Base-by-base conservation (phyloP, 2,888 invertebrate species). In the Eupithecia insigniata region DNA sequence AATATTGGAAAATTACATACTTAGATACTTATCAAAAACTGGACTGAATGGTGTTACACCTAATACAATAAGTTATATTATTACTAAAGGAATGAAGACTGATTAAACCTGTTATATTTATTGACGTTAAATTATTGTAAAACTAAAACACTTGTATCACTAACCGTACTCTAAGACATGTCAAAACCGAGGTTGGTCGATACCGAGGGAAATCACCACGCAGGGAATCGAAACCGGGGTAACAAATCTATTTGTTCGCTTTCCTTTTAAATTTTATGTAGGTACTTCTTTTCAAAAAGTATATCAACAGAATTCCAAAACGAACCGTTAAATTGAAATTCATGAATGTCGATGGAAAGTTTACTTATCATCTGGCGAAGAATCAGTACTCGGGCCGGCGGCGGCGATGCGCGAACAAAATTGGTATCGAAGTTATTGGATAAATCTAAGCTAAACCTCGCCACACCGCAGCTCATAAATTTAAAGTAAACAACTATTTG, bases 331-430 rank as follows among this genome's bases (percentile, higher is more conserved):
- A 34, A 64, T 64, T 64, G 64, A 64, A 64, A 36, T 64, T 32
- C 61, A 32, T 62, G 61, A 62, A 34, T 67, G 60, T 26, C 60
- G 58, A 34, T 65, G 6, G 78, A 87, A 87, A 88, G 86, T 90
- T 90, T 90, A 88, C 87, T 89, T 88, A 87, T 86, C 84, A 87
- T 87, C 86, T 88, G 73, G 78, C 78, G 79, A 78, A 85, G 83
- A 86, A 87, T 82, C 84, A 83, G 84, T 82, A 75, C 55, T 26
- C 26, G 26, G 26, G 84, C 82, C 76, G 75, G 70, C 67, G 74
- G 78, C 82, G 75, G 72, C 70, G 71, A 76, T 72, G 74, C 75
- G 72, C 72, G 81, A 80, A 81, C 80, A 81, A 83, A 82, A 84
- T 83, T 81, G 77, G 71, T 81, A 72, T 75, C 70, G 67, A 73